Evolutionary conservation across 2,797 vertebrate genomes (phyloP).

Genomic region (Masticophis lateralis): DNA sequence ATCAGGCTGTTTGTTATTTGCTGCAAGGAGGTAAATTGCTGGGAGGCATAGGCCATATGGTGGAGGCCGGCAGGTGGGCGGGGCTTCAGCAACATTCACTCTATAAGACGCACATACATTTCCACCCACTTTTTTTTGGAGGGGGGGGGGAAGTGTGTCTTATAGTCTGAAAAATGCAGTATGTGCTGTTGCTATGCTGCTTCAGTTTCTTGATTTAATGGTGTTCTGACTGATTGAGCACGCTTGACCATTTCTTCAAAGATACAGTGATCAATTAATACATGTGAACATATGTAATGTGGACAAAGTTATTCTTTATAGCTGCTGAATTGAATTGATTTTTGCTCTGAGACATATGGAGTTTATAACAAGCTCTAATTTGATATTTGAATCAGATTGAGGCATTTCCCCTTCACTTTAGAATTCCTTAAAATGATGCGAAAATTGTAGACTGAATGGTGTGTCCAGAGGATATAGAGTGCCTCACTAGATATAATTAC

Average conservation of each 20-base stretch:
- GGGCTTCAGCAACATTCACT: no score
- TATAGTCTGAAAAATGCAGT: no score
- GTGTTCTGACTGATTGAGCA: neutral
- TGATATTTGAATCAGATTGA: neutral
- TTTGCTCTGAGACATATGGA: neutral
- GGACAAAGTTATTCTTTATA: neutral
- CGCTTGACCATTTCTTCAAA: neutral
- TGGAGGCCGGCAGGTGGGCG: no score
- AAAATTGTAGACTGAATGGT: slow-evolving; percentile 3
- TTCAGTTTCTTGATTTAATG: neutral
- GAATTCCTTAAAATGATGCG: neutral
- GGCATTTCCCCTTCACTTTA: slow-evolving; percentile 3
- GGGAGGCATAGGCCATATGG: no score
- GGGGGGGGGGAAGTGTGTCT: no score
- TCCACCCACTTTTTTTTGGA: no score
- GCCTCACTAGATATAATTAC: neutral
- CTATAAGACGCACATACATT: no score
- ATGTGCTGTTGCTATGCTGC: neutral
- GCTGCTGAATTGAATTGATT: neutral
- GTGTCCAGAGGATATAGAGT: neutral
- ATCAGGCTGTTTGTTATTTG: no score
- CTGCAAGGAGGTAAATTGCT: no score
- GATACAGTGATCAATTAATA: neutral
- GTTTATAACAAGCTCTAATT: neutral
- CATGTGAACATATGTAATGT: slow-evolving; percentile 1